These are phyloP conservation scores for Ptychochromis oligacanthus DNA, from an alignment of 2,113 vertebrate species.

Conservation along the genomic window DNA sequence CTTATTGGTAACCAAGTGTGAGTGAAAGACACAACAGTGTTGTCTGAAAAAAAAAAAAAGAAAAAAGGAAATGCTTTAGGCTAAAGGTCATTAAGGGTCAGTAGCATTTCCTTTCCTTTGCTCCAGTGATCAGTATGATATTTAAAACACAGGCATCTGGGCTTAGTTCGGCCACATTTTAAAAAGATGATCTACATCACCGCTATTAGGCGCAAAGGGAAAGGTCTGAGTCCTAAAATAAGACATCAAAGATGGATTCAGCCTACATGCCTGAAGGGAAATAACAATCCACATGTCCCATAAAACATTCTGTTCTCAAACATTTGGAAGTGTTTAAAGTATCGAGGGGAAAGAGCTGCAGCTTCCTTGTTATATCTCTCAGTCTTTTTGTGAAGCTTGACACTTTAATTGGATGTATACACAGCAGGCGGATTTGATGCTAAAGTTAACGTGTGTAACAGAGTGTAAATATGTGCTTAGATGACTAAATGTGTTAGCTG, in stretches of 20 bases:
- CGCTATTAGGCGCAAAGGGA: not conserved
- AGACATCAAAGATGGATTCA: conserved; percentile 12
- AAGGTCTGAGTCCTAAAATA: not conserved
- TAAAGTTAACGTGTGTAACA: not conserved
- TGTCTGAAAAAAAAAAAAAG: not conserved
- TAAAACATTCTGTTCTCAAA: conserved; percentile 1
- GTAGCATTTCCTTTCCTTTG: conserved; percentile 7
- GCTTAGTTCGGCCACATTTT: not conserved
- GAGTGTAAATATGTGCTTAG: not conserved
- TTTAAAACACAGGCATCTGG: not conserved
- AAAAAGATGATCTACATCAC: conserved; percentile 4
- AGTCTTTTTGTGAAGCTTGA: not conserved
- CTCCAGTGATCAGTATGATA: conserved; percentile 25
- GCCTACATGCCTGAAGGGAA: not conserved
- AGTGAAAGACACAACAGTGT: not conserved
- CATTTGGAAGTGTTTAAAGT: conserved; percentile 2
- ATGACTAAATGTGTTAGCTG: not conserved
- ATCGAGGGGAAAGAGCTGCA: accelerated
- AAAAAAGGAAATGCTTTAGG: not conserved
- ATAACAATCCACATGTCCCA: not conserved
- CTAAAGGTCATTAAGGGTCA: conserved; percentile 20
- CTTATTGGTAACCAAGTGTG: not conserved
- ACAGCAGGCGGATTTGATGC: not conserved
- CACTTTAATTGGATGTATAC: not conserved
- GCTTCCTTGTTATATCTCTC: not conserved